phyloP scores from a whole-genome alignment of 2,888 invertebrate species.

The Dicyrtomina minuta region DNA sequence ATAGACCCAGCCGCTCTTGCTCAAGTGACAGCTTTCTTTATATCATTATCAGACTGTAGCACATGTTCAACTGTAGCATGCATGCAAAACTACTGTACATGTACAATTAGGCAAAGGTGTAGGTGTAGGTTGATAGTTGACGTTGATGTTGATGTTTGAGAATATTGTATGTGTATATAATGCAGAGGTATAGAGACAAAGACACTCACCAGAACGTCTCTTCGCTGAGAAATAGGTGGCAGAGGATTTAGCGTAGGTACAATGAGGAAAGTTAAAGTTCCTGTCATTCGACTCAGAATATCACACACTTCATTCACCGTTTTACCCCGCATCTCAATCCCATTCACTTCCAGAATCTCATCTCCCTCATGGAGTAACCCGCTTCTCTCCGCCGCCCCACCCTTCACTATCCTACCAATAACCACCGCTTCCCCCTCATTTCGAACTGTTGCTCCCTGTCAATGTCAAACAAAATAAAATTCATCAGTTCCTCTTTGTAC shows the following conservation, averaged over 20 bases:
- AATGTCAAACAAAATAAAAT: conserved; percentile 4
- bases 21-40: no score
- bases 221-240: conserved; percentile 56
- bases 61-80: no score
- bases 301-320: conserved; percentile 97
- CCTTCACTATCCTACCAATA: conserved; percentile 92
- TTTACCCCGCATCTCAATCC: conserved; percentile 92
- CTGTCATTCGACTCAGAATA: conserved; percentile 80
- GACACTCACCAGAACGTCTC: conserved; percentile 55
- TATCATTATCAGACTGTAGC: no score
- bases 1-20: no score
- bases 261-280: conserved; percentile 61
- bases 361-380: conserved; percentile 94
- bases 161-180: no score
- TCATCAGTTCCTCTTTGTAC: no score
- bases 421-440: conserved; percentile 96
- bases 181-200: no score
- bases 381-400: conserved; percentile 95
- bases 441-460: conserved; percentile 67
- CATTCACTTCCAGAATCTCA: conserved; percentile 94
- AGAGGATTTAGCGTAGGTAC: conserved; percentile 68
- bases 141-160: no score
- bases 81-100: no score
- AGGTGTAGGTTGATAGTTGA: no score
- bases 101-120: no score